Evolutionary conservation across 1,140 invertebrate species (phyloP).

Genomic region (Triops cancriformis): DNA sequence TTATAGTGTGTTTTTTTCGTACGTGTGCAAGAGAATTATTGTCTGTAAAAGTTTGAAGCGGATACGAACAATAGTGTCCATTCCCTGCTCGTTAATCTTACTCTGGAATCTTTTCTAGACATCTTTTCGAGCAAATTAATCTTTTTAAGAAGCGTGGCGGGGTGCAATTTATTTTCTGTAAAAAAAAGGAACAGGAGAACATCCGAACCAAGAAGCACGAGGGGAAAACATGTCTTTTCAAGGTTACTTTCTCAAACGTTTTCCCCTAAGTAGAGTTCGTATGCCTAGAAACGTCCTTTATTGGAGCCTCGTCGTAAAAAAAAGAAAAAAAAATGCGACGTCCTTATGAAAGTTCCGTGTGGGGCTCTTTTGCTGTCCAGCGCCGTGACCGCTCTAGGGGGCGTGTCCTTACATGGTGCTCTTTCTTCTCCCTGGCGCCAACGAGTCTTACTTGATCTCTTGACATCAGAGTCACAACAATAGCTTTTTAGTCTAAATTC

Average conservation of each 20-base stretch:
- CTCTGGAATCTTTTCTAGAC: background rate
- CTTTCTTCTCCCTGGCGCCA: background rate
- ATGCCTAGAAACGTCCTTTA: background rate
- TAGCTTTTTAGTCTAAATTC: background rate
- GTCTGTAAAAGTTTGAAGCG: background rate
- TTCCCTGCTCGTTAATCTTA: background rate
- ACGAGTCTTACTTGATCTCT: background rate
- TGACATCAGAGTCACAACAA: background rate
- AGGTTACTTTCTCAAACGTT: background rate
- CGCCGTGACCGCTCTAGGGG: background rate
- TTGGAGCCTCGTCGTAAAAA: background rate
- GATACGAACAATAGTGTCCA: background rate
- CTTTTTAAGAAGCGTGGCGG: background rate
- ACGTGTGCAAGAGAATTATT: background rate
- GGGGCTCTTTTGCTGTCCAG: background rate
- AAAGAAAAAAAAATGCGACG: background rate
- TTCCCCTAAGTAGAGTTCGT: background rate
- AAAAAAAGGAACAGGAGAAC: background rate
- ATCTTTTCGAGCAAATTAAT: background rate
- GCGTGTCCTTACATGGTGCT: background rate
- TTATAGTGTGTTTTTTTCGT: background rate
- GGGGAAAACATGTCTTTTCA: background rate
- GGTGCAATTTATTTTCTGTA: background rate
- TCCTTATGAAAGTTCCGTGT: background rate
- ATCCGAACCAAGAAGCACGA: background rate